Percentiles rank a stretch among this genome's conserved stretches.
These are phyloP conservation scores for Mastigias papua DNA, from an alignment of 30 jellyfish, hydroid and myxozoan species.

Conservation along the genomic window DNA sequence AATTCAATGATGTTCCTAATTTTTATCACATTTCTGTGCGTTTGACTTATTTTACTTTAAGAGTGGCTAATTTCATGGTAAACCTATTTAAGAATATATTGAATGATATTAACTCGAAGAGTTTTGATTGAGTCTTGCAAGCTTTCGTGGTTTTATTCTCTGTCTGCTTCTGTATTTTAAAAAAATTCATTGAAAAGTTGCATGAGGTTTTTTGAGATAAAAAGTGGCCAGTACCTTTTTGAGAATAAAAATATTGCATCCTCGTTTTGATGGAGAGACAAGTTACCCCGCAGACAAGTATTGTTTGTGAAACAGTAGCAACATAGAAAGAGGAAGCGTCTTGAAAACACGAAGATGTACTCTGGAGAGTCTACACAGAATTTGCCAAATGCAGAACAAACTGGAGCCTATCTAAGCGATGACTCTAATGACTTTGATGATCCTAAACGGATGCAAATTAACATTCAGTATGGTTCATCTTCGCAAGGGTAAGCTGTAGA, in stretches of 20 bases:
- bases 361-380: constrained; percentile 32
- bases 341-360: constrained; percentile 6
- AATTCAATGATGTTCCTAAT: no score
- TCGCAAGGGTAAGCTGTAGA: constrained; percentile 1
- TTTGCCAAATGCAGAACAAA: constrained; percentile 51
- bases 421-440: constrained; percentile 29
- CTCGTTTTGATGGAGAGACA: neutral
- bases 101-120: no score
- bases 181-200: no score
- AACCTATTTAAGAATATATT: no score
- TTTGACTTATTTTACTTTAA: no score
- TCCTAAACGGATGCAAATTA: constrained; percentile 28
- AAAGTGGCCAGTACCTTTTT: no score
- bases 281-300: neutral
- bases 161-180: no score
- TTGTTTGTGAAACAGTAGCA: neutral
- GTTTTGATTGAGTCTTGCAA: no score
- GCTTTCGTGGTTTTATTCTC: no score
- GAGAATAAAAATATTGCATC: neutral
- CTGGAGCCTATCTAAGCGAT: constrained; percentile 39
- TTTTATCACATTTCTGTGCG: no score
- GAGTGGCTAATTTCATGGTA: no score
- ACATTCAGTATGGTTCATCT: constrained; percentile 8
- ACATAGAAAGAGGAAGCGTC: constrained; percentile 2
- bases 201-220: no score